These are phyloP conservation scores for Eubasilissa splendida DNA, from an alignment of 2,888 invertebrate species.

Conservation along the genomic window DNA sequence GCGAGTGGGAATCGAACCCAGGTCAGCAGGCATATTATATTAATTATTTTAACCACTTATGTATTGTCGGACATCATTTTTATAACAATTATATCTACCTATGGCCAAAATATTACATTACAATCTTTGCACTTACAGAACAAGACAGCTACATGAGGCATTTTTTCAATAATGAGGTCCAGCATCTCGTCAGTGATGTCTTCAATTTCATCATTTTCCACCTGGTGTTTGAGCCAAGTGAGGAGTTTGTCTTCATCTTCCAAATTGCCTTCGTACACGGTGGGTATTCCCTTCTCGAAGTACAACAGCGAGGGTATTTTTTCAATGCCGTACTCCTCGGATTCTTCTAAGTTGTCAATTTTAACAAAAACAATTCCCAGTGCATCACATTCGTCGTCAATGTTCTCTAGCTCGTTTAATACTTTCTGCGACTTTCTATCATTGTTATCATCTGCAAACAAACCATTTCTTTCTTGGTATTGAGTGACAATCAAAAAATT, in stretches of 20 bases:
- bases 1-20: too few relatives aligned
- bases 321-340: conserved; percentile 92
- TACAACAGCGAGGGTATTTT: conserved; percentile 90
- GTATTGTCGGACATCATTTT: too few relatives aligned
- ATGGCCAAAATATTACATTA: too few relatives aligned
- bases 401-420: conserved; percentile 91
- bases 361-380: conserved; percentile 93
- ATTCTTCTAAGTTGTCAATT: conserved; percentile 92
- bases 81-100: too few relatives aligned
- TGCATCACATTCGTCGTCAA: conserved; percentile 93
- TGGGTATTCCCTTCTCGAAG: conserved; percentile 84
- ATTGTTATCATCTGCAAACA: conserved; percentile 85
- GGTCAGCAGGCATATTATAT: too few relatives aligned
- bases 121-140: conserved; percentile 81
- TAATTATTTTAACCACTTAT: too few relatives aligned
- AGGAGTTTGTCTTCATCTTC: conserved; percentile 92
- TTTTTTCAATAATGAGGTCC: conserved; percentile 89
- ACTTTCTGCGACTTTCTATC: conserved; percentile 89
- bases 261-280: conserved; percentile 85
- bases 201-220: conserved; percentile 92
- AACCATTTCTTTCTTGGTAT: conserved; percentile 16
- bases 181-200: conserved; percentile 96
- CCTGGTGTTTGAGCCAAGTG: conserved; percentile 88
- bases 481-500: too few relatives aligned
- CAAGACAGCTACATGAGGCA: conserved; percentile 90